These are phyloP conservation scores for Sphecodes monilicornis DNA, from an alignment of 2,888 invertebrate species.

Conservation along the genomic window DNA sequence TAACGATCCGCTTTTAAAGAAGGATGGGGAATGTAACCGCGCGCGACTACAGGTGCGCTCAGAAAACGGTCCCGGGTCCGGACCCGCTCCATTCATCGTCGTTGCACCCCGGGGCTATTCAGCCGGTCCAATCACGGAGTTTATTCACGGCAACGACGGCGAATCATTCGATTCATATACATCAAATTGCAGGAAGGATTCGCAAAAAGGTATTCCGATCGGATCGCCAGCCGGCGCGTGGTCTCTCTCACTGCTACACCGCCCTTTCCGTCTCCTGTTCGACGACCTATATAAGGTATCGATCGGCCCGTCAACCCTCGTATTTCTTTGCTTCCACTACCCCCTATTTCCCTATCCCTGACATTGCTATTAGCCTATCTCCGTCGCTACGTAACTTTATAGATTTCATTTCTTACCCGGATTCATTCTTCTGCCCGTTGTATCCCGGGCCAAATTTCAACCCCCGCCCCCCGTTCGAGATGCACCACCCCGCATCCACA, in stretches of 20 bases:
- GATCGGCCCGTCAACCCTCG: constrained; percentile 56
- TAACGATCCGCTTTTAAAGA: not conserved
- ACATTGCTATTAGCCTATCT: constrained; percentile 62
- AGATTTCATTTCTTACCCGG: constrained; percentile 57
- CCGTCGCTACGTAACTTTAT: constrained; percentile 47
- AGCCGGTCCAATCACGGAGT: constrained; percentile 22
- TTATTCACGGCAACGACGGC: constrained; percentile 21
- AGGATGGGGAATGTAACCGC: not conserved
- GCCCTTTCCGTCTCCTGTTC: constrained; percentile 25
- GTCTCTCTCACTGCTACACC: not conserved
- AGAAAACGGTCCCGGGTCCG: not conserved
- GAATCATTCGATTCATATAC: constrained; percentile 35
- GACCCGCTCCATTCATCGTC: not conserved
- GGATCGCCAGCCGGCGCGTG: constrained; percentile 6
- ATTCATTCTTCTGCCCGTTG: constrained; percentile 25
- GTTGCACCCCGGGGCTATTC: constrained; percentile 5
- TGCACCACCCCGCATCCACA: not conserved
- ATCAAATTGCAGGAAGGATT: constrained; percentile 25
- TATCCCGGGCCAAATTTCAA: constrained; percentile 45
- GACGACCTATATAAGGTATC: constrained; percentile 52
- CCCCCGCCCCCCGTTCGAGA: too few relatives aligned
- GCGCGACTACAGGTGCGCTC: not conserved
- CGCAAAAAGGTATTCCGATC: constrained; percentile 40
- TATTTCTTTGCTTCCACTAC: constrained; percentile 56
- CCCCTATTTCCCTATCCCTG: constrained; percentile 54